phyloP scores from a whole-genome alignment of 1,140 invertebrate genomes.

The Hycleus cichorii region DNA sequence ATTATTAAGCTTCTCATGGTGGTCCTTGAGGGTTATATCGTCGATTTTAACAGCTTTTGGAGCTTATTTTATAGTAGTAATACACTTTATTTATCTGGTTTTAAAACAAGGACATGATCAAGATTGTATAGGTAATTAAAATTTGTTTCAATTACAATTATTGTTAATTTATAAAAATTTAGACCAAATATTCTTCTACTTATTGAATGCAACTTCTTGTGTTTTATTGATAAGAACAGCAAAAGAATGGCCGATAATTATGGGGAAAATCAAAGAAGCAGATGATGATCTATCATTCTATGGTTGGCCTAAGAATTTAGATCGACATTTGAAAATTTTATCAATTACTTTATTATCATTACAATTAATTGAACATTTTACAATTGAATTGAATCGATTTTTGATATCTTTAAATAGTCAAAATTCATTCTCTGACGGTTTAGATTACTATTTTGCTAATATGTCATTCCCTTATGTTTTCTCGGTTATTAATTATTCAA shows the following conservation, averaged over 20 bases:
- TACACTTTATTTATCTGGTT: neutral
- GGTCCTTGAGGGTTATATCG: neutral
- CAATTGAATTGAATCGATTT: neutral
- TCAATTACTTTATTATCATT: neutral
- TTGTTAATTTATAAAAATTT: neutral
- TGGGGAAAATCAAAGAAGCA: constrained; percentile 1
- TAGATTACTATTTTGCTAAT: constrained; percentile 4
- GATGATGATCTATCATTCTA: neutral
- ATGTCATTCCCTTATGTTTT: constrained; percentile 5
- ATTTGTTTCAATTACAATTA: neutral
- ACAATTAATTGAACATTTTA: constrained; percentile 1
- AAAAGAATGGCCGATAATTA: neutral
- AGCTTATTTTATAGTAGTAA: neutral
- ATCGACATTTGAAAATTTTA: neutral
- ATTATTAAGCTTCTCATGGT: neutral
- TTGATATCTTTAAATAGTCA: neutral
- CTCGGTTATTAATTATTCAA: constrained; percentile 1
- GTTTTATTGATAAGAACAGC: constrained; percentile 4
- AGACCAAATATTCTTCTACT: constrained; percentile 2
- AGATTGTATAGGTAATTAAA: constrained; percentile 2
- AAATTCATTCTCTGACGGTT: neutral
- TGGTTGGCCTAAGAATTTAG: constrained; percentile 5
- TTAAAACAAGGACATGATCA: neutral
- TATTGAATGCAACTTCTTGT: neutral
- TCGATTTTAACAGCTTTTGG: neutral